Evolutionary conservation across 2,888 invertebrate species (phyloP).

Genomic region (Euplagia quadripunctaria): DNA sequence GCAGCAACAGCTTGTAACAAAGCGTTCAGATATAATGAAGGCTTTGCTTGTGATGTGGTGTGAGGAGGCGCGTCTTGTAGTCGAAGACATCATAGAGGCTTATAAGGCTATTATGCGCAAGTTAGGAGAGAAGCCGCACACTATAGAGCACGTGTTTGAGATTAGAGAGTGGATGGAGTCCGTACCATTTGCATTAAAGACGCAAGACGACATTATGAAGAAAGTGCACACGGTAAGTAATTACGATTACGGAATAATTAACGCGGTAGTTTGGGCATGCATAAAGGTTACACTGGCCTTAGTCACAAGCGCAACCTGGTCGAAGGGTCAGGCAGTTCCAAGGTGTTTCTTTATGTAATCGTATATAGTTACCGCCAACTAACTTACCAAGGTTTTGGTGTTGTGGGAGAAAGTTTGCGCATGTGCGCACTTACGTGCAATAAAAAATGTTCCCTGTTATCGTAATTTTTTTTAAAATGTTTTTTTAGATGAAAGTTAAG

Average conservation of each 20-base stretch:
- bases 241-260: background rate
- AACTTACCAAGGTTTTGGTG: too few relatives aligned
- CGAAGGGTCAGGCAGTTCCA: too few relatives aligned
- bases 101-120: constrained; percentile 88
- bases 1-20: constrained; percentile 90
- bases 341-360: too few relatives aligned
- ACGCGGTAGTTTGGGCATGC: too few relatives aligned
- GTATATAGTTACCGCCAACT: too few relatives aligned
- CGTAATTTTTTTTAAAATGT: too few relatives aligned
- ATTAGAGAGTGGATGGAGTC: constrained; percentile 93
- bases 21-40: constrained; percentile 90
- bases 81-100: constrained; percentile 88
- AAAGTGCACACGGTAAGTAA: constrained; percentile 84
- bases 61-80: constrained; percentile 88
- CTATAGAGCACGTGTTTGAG: constrained; percentile 94
- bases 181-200: constrained; percentile 90
- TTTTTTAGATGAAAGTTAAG: too few relatives aligned
- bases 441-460: too few relatives aligned
- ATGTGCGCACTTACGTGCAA: too few relatives aligned
- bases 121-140: constrained; percentile 90
- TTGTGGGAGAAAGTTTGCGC: too few relatives aligned
- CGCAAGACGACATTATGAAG: constrained; percentile 88
- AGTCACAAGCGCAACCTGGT: too few relatives aligned
- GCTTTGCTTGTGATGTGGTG: constrained; percentile 92
- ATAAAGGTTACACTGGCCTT: too few relatives aligned